A percentile compares a stretch with the other conserved stretches of the same genome.
Evolutionary conservation across 2,797 vertebrate species (phyloP).

Genomic region (Falco peregrinus): DNA sequence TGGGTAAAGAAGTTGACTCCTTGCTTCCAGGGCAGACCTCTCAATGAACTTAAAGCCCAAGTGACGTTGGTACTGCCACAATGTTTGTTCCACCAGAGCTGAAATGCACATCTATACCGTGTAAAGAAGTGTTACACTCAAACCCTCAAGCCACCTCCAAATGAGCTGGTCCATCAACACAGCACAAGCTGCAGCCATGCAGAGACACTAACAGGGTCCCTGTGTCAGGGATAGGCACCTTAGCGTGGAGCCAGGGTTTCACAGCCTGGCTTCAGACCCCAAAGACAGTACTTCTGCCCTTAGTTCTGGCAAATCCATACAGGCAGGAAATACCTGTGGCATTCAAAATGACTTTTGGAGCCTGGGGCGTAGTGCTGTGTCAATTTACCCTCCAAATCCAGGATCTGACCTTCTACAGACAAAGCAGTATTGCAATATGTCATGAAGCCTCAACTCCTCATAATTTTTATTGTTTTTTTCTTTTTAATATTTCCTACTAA

Average conservation of each 20-base stretch:
- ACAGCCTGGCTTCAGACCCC: fast-evolving
- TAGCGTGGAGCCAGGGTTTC: background rate
- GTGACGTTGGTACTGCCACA: no score
- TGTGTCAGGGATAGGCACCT: fast-evolving
- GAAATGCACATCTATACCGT: background rate
- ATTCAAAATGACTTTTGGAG: background rate
- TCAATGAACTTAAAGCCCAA: background rate
- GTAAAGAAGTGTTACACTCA: background rate
- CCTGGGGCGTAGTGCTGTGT: background rate
- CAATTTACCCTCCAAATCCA: background rate
- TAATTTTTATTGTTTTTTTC: background rate
- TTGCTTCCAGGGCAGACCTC: background rate
- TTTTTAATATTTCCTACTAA: background rate
- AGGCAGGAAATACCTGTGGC: background rate
- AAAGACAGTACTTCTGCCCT: background rate
- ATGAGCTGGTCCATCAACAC: background rate
- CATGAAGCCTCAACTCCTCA: background rate
- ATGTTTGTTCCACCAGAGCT: background rate
- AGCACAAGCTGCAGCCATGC: background rate
- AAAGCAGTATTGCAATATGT: background rate
- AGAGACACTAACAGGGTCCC: background rate
- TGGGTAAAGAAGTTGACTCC: background rate
- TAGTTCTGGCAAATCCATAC: background rate
- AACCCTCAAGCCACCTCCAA: background rate
- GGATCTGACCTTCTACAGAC: background rate